phyloP scores from a whole-genome alignment of 2,113 vertebrate species.

The Sphyrna mokarran region DNA sequence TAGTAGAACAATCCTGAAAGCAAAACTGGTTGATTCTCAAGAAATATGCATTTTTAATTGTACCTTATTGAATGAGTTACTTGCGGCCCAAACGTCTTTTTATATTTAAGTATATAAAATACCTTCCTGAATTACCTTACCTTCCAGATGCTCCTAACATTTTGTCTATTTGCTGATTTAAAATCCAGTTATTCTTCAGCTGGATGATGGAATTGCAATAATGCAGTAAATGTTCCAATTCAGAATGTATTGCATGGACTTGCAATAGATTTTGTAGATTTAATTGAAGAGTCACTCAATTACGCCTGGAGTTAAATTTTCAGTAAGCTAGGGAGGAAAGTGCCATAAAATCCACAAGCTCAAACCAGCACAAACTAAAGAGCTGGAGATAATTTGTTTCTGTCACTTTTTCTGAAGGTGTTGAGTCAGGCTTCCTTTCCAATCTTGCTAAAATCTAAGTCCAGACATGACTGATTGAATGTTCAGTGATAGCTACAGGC shows the following conservation, averaged over 20 bases:
- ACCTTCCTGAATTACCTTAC: background rate
- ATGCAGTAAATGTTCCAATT: background rate
- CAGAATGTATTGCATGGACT: background rate
- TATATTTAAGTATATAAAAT: background rate
- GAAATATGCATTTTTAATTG: background rate
- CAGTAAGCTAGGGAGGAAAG: background rate
- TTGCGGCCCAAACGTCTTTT: background rate
- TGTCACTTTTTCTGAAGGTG: background rate
- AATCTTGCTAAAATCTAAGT: background rate
- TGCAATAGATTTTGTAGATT: no score
- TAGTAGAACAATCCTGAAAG: background rate
- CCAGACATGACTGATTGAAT: background rate
- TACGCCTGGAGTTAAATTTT: background rate
- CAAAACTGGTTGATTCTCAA: background rate
- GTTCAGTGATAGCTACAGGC: background rate
- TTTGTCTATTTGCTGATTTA: background rate
- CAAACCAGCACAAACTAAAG: background rate
- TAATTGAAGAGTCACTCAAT: background rate
- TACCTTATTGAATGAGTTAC: background rate
- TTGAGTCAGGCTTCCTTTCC: background rate
- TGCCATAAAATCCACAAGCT: background rate
- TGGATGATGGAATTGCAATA: background rate
- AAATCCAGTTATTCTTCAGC: background rate
- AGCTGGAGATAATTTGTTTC: background rate
- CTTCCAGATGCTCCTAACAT: background rate